Evolutionary conservation across 2,888 invertebrate genomes (phyloP), one percentile per base, ranked within the genome.

Genomic region (Idaea aversata): DNA sequence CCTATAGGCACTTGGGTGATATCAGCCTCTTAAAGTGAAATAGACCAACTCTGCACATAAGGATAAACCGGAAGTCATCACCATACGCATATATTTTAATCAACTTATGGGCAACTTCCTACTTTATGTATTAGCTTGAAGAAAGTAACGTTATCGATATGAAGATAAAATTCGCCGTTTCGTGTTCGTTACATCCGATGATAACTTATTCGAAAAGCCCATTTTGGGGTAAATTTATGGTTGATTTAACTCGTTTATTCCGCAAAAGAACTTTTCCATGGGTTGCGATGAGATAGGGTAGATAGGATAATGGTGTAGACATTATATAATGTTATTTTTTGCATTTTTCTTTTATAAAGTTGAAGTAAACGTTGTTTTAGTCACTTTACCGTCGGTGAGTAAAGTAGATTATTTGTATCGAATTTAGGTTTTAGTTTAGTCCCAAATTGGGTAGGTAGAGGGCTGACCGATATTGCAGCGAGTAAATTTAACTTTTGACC

Each of bases 141-240:
- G 76, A 78, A 78, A 75, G 69, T 67, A 73, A 67, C 64, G 82
- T 84, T 86, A 87, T 85, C 83, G 79, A 73, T 47, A 47, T 47
- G 47, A 76, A 82, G 86, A 88, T 87, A 87, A 85, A 85, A 88
- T 84, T 85, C 81, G 72, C 75, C 78, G 79, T 78, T 80, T 74
- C 81, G 75, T 80, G 76, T 75, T 82, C 83, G 78, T 86, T 87
- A 86, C 85, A 85, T 85, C 87, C 86, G 83, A 87, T 88, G 88
- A 88, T 89, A 88, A 88, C 86, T 88, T 88, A 87, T 87, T 87
- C 85, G 82, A 79, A 80, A 81, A 84, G 81, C 86, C 87, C 86
- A 88, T 88, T 85, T 83, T 80, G 75, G 77, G 75, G 75, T 74
- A 77, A 86, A 88, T 88, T 88, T 90, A 88, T 88, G 86, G 88